Base-by-base conservation (phyloP, 2,113 vertebrate species). In the Megaceryle maxima region DNA sequence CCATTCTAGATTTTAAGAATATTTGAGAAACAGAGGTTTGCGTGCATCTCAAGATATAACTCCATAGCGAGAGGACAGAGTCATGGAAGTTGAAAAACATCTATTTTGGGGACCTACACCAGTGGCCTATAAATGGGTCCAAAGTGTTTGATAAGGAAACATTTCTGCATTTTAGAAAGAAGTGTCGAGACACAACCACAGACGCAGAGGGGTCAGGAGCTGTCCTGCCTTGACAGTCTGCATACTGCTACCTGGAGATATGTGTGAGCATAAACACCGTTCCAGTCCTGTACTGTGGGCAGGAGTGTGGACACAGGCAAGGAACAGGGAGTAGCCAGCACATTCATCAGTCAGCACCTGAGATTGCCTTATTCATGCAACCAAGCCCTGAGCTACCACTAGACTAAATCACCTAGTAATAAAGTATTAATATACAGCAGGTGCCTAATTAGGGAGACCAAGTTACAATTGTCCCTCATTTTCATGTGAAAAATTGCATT, bases 21-120 rank as follows among this genome's bases (percentile, higher is more conserved):
- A 33, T 50, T 63, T 56, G 33, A 46, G 29, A 76, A 83, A 73
- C 1, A 1, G 1, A 9, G 57, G 25, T 53, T 60, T 1, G 0
- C 35, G 6, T 77, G 2, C 1, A 4, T 2, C 2, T 0, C 2
- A 31, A 2, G 9, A 3, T 33, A 3, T 14, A 59, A 57, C 2
- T 33, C 20, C 5, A 13, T 14, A 43, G 15, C 7, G 22, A 84
- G 17, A 55, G 3, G 39, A 79, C 6, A 80, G 33, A 64, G 14
- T 21, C 16, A 56, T 1, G 1, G 35, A 64, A 64, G 10, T 24
- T 16, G 16, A 55, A 66, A 87, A 31, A 4, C 33, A 12, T 16
- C 5, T 43, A 4, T 59, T 37, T 28, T 18, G 19, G 11, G 29
- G 35, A 66, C 13, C 16, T 43, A 37, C 3, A 12, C 4, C 10